Evolutionary conservation across 2,888 invertebrate genomes (phyloP), one percentile per base, ranked within the genome.

Genomic region (Tubulanus polymorphus): DNA sequence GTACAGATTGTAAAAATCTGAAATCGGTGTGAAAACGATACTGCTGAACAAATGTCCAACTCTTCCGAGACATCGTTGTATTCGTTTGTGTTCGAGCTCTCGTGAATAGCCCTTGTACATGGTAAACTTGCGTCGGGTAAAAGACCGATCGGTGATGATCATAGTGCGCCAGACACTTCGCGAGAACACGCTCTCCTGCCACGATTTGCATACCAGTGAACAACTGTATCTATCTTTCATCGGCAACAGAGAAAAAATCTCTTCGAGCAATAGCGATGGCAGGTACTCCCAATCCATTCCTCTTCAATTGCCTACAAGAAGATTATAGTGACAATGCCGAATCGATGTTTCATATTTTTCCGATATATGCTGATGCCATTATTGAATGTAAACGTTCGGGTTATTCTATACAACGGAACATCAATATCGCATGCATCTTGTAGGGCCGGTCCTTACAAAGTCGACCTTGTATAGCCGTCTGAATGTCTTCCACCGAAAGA

Each of bases 101-200:
- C 86, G 84, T 81, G 88, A 88, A 87, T 89, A 90, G 20, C 90
- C 90, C 50, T 87, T 86, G 74, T 89, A 90, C 67, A 89, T 88
- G 70, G 90, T 90, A 73, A 86, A 90, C 72, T 87, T 86, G 26
- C 87, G 82, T 54, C 88, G 83, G 0, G 89, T 89, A 25, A 91
- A 80, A 0, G 89, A 88, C 1, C 82, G 82, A 71, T 90, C 90
- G 60, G 86, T 84, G 45, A 90, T 80, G 1, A 84, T 81, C 70
- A 91, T 90, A 12, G 83, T 84, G 6, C 85, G 82, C 91, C 91
- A 91, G n/a, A 88, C 85, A 32, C 83, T 83, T 18, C 87, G 87
- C 27, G 89, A 81, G 69, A 88, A 84, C 73, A 90, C 90, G 3
- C 86, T 86, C 10, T 70, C 57, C 55, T 73, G 68, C 75, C 75